Conservation (phyloP, 2,113 vertebrate species). For the Cyphomyrus discorhynchus region DNA sequence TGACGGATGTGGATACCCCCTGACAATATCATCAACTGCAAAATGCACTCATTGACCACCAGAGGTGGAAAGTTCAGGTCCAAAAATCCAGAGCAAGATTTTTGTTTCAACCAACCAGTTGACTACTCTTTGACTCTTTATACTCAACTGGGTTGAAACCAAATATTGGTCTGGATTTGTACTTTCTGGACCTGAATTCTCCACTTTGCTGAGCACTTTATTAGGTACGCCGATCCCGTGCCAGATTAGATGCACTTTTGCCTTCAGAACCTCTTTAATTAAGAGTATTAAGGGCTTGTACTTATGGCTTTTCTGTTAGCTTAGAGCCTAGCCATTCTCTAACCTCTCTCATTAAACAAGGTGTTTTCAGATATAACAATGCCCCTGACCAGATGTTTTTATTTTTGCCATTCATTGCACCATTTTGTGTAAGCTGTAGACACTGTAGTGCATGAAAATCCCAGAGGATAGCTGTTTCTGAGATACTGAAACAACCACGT, state of each 20-base stretch:
- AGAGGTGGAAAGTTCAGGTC: too few relatives aligned
- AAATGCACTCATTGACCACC: background rate
- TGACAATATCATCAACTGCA: background rate
- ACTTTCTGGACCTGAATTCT: background rate
- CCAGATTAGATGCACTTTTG: background rate
- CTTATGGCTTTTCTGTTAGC: background rate
- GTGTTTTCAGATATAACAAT: background rate
- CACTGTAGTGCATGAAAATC: background rate
- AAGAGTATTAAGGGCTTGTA: background rate
- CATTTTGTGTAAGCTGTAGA: background rate
- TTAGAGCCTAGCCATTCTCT: background rate
- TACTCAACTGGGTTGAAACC: background rate
- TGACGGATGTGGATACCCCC: background rate
- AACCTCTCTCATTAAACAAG: background rate
- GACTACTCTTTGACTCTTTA: background rate
- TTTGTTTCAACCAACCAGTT: background rate
- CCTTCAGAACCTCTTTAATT: background rate
- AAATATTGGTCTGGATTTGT: background rate
- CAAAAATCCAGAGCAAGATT: background rate
- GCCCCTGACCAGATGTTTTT: background rate
- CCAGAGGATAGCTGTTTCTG: background rate
- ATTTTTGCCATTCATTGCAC: background rate
- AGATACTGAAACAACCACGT: background rate
- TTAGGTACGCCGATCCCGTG: background rate
- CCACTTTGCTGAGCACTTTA: background rate